phyloP scores from a whole-genome alignment of 2,113 vertebrate genomes.

The Corvus cornix region DNA sequence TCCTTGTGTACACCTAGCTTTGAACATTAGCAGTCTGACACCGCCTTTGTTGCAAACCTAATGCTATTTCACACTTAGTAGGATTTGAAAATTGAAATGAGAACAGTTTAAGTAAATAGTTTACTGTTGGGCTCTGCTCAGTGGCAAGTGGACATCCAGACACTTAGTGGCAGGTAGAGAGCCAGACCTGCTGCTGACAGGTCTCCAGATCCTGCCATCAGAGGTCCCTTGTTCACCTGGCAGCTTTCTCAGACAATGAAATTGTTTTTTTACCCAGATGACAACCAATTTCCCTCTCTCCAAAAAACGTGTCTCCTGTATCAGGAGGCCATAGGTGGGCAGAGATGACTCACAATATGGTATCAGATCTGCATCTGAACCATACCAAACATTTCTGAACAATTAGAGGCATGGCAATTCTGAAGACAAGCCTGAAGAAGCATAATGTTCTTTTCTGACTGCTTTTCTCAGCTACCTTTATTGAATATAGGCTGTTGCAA shows the following conservation, averaged over 20 bases:
- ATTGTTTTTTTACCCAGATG: background rate
- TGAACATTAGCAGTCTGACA: slow-evolving; percentile 15
- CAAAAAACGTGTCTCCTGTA: background rate
- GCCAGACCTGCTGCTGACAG: background rate
- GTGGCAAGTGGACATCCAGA: background rate
- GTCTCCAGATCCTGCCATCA: background rate
- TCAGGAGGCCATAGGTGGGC: background rate
- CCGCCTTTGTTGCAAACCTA: background rate
- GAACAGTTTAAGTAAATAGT: background rate
- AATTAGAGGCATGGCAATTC: background rate
- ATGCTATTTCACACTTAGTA: slow-evolving; percentile 45
- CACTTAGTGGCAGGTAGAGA: background rate
- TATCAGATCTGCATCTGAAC: background rate
- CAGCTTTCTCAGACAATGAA: background rate
- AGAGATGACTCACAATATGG: background rate
- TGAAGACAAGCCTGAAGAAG: background rate
- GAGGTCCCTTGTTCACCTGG: background rate
- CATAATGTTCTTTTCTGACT: slow-evolving; percentile 9
- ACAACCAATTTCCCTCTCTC: background rate
- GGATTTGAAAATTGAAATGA: slow-evolving; percentile 30
- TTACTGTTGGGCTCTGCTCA: background rate
- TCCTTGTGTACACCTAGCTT: background rate
- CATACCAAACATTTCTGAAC: background rate
- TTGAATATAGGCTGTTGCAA: slow-evolving; percentile 1
- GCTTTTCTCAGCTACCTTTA: background rate